A percentile compares a stretch with the other conserved stretches of the same genome.
phyloP scores from a whole-genome alignment of 2,888 invertebrate species.

The Xestia ashworthii region DNA sequence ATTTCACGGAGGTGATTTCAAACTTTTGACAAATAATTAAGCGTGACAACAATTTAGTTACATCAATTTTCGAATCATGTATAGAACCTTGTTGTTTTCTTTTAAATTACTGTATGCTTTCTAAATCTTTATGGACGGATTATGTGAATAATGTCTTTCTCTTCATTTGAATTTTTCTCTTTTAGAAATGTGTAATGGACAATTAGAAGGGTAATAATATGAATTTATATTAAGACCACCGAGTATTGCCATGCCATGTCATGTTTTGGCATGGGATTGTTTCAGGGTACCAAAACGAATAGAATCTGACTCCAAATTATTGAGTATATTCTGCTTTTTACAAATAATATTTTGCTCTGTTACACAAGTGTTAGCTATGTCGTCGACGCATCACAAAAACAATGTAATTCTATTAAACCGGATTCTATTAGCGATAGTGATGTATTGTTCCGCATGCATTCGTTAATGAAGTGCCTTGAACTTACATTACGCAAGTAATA shows the following conservation, averaged over 20 bases:
- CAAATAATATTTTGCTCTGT: too few species aligned
- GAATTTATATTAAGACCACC: constrained; percentile 30
- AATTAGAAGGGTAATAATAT: constrained; percentile 27
- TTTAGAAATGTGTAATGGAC: constrained; percentile 29
- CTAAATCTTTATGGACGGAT: constrained; percentile 51
- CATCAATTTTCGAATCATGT: constrained; percentile 22
- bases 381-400: too few species aligned
- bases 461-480: neutral
- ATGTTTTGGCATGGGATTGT: too few species aligned
- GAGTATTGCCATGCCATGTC: too few species aligned
- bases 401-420: too few species aligned
- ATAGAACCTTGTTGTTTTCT: constrained; percentile 15
- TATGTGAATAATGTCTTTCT: constrained; percentile 48
- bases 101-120: constrained; percentile 51
- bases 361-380: too few species aligned
- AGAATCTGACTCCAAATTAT: too few species aligned
- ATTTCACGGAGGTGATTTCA: neutral
- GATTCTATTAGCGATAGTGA: neutral
- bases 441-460: neutral
- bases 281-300: too few species aligned
- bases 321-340: too few species aligned
- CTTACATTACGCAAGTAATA: neutral
- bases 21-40: neutral
- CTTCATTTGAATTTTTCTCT: constrained; percentile 51
- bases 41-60: constrained; percentile 17